These are phyloP conservation scores for Lissonota sp. DNA, from an alignment of 2,888 invertebrate genomes.

Conservation along the genomic window DNA sequence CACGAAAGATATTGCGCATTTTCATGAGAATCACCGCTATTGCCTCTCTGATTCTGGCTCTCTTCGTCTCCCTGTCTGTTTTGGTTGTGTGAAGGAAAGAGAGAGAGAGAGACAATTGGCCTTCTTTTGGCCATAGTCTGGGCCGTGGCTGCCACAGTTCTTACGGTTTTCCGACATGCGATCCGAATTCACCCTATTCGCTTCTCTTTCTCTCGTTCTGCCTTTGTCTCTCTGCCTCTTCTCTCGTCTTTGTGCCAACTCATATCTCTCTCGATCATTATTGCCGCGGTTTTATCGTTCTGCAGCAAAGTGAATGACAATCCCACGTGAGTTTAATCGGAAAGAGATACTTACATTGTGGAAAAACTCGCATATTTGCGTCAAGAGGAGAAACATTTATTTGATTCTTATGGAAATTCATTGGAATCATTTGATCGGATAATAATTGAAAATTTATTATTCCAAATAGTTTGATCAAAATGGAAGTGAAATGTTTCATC, in stretches of 20 bases:
- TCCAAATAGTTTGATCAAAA: not conserved
- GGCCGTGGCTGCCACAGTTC: slow-evolving; percentile 62
- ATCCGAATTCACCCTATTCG: slow-evolving; percentile 76
- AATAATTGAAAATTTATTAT: too few species aligned
- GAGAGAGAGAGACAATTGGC: not conserved
- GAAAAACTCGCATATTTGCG: too few species aligned
- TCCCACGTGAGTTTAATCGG: not conserved
- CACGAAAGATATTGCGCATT: slow-evolving; percentile 83
- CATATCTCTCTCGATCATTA: slow-evolving; percentile 32
- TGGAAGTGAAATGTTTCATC: not conserved
- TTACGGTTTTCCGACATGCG: slow-evolving; percentile 82
- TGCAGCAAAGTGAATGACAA: not conserved
- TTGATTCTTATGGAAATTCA: too few species aligned
- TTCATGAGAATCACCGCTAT: slow-evolving; percentile 81
- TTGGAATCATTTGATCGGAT: too few species aligned
- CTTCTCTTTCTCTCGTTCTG: slow-evolving; percentile 34
- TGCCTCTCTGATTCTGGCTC: slow-evolving; percentile 72
- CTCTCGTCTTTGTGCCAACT: slow-evolving; percentile 38
- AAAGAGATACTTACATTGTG: not conserved
- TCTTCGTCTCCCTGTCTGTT: slow-evolving; percentile 59
- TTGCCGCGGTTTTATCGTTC: slow-evolving; percentile 30
- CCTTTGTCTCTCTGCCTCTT: slow-evolving; percentile 22
- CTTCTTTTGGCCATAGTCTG: slow-evolving; percentile 60
- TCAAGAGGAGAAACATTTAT: too few species aligned
- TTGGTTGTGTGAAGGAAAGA: too few species aligned